Conservation (phyloP, 53 echinoderm and acorn worm genomes). For the Actinopyga echinites region DNA sequence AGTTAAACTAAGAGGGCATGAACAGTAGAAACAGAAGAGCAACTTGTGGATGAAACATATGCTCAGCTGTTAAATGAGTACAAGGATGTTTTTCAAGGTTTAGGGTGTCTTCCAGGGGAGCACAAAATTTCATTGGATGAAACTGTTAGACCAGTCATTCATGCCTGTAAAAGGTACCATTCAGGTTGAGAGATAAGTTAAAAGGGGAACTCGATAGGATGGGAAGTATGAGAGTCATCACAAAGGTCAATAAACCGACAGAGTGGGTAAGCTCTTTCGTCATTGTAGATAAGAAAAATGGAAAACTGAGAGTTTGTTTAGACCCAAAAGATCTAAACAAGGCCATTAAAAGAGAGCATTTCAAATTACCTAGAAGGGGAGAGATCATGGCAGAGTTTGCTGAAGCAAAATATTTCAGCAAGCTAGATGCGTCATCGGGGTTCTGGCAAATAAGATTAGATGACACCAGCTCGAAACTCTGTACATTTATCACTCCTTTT, state of each 20-base stretch:
- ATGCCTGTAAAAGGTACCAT: conserved; percentile 37
- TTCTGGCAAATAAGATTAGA: conserved; percentile 59
- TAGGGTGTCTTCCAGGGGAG: conserved; percentile 40
- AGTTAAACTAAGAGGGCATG: too few relatives aligned
- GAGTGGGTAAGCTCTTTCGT: conserved; percentile 54
- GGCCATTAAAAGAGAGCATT: conserved; percentile 52
- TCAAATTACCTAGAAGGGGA: conserved; percentile 43
- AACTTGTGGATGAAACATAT: too few relatives aligned
- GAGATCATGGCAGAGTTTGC: conserved; percentile 55
- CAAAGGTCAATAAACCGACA: conserved; percentile 40
- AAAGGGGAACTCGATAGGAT: conserved; percentile 23
- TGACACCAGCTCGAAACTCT: conserved; percentile 48
- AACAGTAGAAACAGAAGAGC: too few relatives aligned
- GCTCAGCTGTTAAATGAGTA: neutral
- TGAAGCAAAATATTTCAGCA: conserved; percentile 49
- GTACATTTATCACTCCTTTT: conserved; percentile 61
- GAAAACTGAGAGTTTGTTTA: conserved; percentile 56
- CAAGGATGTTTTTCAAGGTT: conserved; percentile 33
- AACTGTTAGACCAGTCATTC: neutral
- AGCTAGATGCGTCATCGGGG: conserved; percentile 46
- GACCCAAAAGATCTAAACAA: conserved; percentile 58
- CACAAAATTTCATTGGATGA: conserved; percentile 9
- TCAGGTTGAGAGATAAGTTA: neutral
- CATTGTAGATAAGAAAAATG: conserved; percentile 57
- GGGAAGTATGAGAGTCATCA: conserved; percentile 8